Evolutionary conservation across 2,113 vertebrate species (phyloP).

Genomic region (Rallus limicola): DNA sequence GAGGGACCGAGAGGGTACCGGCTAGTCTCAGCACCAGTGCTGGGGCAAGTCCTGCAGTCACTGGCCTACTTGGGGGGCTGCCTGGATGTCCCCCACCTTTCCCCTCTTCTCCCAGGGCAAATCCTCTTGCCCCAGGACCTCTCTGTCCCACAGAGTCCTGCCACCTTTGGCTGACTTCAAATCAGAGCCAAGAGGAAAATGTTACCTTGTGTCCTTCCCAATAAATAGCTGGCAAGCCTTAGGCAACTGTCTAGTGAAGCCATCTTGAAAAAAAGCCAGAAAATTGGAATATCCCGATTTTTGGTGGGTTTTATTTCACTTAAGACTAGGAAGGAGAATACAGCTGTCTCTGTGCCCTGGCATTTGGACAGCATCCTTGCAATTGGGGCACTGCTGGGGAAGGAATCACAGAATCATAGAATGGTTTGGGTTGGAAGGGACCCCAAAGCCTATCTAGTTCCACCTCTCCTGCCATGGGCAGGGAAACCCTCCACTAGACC

Average conservation of each 20-base stretch:
- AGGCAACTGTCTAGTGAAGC: background rate
- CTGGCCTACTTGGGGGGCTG: background rate
- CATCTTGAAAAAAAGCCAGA: background rate
- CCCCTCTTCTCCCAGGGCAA: background rate
- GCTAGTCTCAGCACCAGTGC: background rate
- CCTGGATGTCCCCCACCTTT: background rate
- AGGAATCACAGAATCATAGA: background rate
- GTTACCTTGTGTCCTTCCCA: background rate
- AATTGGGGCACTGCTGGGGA: background rate
- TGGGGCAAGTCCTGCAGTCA: background rate
- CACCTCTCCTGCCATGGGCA: too few relatives aligned
- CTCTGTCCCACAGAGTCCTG: background rate
- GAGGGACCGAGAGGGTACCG: rapidly evolving
- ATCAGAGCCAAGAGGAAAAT: background rate
- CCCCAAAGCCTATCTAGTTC: too few relatives aligned
- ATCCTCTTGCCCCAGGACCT: background rate
- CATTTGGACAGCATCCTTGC: background rate
- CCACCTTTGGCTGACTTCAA: background rate
- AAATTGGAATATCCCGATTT: background rate
- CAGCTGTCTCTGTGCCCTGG: background rate
- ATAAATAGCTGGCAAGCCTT: background rate
- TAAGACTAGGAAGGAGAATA: background rate
- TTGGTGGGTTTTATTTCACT: background rate
- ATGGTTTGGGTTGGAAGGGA: too few relatives aligned
- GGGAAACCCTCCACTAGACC: too few relatives aligned